These are phyloP conservation scores for Stigmatopora argus DNA, from an alignment of 2,113 vertebrate species.

Conservation along the genomic window DNA sequence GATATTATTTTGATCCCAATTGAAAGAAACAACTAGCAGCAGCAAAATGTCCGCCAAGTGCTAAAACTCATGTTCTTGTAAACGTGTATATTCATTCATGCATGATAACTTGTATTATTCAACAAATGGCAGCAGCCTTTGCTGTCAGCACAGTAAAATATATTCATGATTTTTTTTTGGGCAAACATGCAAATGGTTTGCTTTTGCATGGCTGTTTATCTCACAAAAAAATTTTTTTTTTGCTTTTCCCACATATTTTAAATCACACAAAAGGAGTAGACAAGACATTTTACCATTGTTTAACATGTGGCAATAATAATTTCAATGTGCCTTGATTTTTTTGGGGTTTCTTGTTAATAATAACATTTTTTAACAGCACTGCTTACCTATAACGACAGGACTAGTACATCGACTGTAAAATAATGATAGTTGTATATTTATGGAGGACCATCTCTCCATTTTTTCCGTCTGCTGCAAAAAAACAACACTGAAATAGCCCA, in stretches of 20 bases:
- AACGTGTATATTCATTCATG: slow-evolving; percentile 19
- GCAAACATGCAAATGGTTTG: slow-evolving; percentile 6
- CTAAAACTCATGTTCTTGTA: slow-evolving; percentile 4
- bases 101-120: slow-evolving; percentile 22
- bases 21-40: not conserved
- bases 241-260: not conserved
- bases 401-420: too few species aligned
- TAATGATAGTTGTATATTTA: too few species aligned
- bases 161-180: slow-evolving; percentile 3
- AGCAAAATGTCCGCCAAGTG: not conserved
- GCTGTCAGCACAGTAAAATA: slow-evolving; percentile 7
- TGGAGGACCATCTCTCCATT: slow-evolving; percentile 9
- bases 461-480: not conserved
- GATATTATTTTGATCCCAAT: not conserved
- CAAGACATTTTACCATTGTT: slow-evolving; percentile 16
- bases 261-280: slow-evolving; percentile 11
- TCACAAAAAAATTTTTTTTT: not conserved
- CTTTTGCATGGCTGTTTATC: slow-evolving; percentile 3
- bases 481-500: slow-evolving; percentile 1
- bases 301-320: too few species aligned
- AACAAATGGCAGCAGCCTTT: slow-evolving; percentile 16
- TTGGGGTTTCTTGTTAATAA: too few species aligned
- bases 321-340: too few species aligned
- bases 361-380: too few species aligned
- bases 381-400: too few species aligned